A percentile compares a stretch with the other conserved stretches of the same genome.
phyloP scores from a whole-genome alignment of 2,888 invertebrate species.

The Poecilus cupreus region DNA sequence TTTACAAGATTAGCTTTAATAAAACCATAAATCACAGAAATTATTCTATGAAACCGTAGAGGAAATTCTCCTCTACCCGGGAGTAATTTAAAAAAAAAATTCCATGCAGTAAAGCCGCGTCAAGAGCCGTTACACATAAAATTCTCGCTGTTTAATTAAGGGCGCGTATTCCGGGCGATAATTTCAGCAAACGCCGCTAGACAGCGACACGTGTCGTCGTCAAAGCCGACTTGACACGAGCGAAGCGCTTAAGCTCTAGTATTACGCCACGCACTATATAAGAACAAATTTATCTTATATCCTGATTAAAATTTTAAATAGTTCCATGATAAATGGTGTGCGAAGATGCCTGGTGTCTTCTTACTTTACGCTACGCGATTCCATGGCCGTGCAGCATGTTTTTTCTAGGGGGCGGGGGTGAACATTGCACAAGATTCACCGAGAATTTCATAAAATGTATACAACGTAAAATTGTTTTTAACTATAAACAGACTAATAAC shows the following conservation, averaged over 20 bases:
- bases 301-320: slow-evolving; percentile 34
- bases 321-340: background rate
- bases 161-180: background rate
- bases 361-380: background rate
- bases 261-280: background rate
- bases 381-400: background rate
- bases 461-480: too few species aligned
- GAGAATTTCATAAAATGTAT: too few species aligned
- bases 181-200: background rate
- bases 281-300: slow-evolving; percentile 37
- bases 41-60: too few species aligned
- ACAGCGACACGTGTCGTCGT: slow-evolving; percentile 16
- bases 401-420: background rate
- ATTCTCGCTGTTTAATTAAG: slow-evolving; percentile 36
- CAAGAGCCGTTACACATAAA: background rate
- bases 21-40: too few species aligned
- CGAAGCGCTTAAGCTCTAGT: background rate
- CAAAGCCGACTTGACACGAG: background rate
- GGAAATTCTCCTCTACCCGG: background rate
- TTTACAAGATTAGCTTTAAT: too few species aligned
- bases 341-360: background rate
- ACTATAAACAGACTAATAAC: too few species aligned
- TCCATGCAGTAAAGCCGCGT: background rate
- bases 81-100: background rate
- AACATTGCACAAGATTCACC: background rate